phyloP scores from a whole-genome alignment of 2,888 invertebrate genomes.

The Tetheella fluctuosa region DNA sequence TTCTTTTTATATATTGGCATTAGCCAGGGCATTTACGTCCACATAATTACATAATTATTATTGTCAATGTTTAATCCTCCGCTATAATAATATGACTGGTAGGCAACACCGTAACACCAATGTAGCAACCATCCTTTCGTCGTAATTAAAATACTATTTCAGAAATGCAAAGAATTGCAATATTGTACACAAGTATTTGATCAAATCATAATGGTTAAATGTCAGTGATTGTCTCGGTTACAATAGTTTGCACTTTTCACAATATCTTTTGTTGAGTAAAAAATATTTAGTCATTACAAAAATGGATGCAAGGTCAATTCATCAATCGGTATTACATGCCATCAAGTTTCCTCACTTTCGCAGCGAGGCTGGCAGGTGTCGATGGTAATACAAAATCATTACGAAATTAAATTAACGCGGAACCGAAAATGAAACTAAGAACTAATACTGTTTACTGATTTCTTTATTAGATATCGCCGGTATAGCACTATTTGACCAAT shows the following conservation, averaged over 20 bases:
- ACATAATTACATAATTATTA: not conserved
- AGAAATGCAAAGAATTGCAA: not conserved
- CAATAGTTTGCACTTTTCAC: slow-evolving; percentile 50
- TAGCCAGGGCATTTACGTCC: not conserved
- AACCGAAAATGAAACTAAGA: slow-evolving; percentile 44
- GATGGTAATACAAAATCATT: slow-evolving; percentile 28
- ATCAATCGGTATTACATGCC: slow-evolving; percentile 43
- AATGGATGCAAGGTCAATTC: slow-evolving; percentile 50
- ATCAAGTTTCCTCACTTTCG: slow-evolving; percentile 43
- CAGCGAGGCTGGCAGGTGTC: slow-evolving; percentile 18
- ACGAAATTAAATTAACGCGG: slow-evolving; percentile 30
- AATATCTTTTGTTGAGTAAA: slow-evolving; percentile 49
- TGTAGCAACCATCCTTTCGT: not conserved
- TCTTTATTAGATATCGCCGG: slow-evolving; percentile 78
- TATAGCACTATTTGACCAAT: slow-evolving; percentile 73
- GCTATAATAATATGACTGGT: not conserved
- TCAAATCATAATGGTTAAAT: slow-evolving; percentile 30
- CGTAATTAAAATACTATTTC: not conserved
- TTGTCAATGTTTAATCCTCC: not conserved
- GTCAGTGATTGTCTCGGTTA: slow-evolving; percentile 42
- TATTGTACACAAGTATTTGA: not conserved
- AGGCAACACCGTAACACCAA: not conserved
- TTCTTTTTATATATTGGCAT: not conserved
- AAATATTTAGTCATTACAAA: slow-evolving; percentile 39
- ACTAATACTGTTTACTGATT: slow-evolving; percentile 60